These are phyloP conservation scores for Procambarus clarkii DNA, from an alignment of 1,140 invertebrate genomes.

Conservation along the genomic window DNA sequence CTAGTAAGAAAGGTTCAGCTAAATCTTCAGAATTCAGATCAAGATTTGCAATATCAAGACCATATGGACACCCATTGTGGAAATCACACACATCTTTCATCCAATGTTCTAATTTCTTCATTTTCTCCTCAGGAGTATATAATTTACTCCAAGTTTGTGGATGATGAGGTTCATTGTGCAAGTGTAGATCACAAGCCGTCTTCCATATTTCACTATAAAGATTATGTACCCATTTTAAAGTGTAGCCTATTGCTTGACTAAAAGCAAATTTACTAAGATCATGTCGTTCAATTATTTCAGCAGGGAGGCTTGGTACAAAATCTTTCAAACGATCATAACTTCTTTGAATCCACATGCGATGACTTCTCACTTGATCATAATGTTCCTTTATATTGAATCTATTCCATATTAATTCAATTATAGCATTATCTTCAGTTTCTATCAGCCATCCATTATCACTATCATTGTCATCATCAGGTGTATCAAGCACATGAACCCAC, in stretches of 20 bases:
- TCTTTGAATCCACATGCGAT: slow-evolving; percentile 42
- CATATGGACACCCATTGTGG: slow-evolving; percentile 36
- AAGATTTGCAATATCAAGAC: slow-evolving; percentile 31
- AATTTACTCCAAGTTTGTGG: slow-evolving; percentile 49
- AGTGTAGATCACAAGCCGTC: slow-evolving; percentile 46
- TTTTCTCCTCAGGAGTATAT: slow-evolving; percentile 34
- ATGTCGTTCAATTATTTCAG: slow-evolving; percentile 55
- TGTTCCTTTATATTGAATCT: slow-evolving; percentile 47
- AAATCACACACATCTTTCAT: slow-evolving; percentile 29
- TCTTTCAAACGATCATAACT: slow-evolving; percentile 48
- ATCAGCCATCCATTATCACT: slow-evolving; percentile 29
- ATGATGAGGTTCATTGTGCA: slow-evolving; percentile 53
- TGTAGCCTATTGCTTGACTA: slow-evolving; percentile 60
- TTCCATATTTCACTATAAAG: slow-evolving; percentile 45
- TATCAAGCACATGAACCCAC: slow-evolving; percentile 45
- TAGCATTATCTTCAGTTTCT: slow-evolving; percentile 31
- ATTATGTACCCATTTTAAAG: slow-evolving; percentile 50
- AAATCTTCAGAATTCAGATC: slow-evolving; percentile 35
- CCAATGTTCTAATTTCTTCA: slow-evolving; percentile 25
- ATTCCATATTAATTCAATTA: slow-evolving; percentile 53
- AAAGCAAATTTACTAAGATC: slow-evolving; percentile 57
- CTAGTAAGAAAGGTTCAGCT: slow-evolving; percentile 44
- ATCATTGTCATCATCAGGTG: slow-evolving; percentile 8
- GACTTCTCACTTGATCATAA: slow-evolving; percentile 16
- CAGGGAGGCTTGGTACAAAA: slow-evolving; percentile 15